Percentiles rank a stretch among this genome's conserved stretches.
Conservation (phyloP, 2,797 vertebrate species). For the Schizopygopsis pylzovi region DNA sequence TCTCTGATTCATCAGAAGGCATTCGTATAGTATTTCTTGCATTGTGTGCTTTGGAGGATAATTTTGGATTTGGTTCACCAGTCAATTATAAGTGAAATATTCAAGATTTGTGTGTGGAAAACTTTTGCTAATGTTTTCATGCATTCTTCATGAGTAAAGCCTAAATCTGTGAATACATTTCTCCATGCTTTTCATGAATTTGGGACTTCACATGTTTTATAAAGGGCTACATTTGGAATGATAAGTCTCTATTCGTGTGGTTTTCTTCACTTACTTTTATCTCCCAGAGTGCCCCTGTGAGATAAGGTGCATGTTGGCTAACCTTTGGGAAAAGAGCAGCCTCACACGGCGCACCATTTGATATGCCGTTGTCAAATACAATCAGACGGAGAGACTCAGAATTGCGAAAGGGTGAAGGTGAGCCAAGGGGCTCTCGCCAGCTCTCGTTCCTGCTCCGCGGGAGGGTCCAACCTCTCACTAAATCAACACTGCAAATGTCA, state of each 20-base stretch:
- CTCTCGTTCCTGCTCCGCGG: slow-evolving; percentile 17
- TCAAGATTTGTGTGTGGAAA: slow-evolving; percentile 26
- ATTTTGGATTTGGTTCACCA: slow-evolving; percentile 27
- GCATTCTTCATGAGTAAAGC: slow-evolving; percentile 7
- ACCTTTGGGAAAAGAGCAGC: slow-evolving; percentile 65
- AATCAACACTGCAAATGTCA: slow-evolving; percentile 54
- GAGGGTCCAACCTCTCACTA: slow-evolving; percentile 31
- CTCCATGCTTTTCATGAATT: not conserved
- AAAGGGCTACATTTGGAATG: slow-evolving; percentile 69
- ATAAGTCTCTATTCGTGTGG: slow-evolving; percentile 60
- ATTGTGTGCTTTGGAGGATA: slow-evolving; percentile 21
- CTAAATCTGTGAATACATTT: not conserved
- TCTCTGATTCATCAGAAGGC: slow-evolving; percentile 10
- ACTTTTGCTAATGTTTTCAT: slow-evolving; percentile 4
- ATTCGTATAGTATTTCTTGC: slow-evolving; percentile 11
- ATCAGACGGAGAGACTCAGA: slow-evolving; percentile 41
- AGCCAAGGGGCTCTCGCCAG: slow-evolving; percentile 35
- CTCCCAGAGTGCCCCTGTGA: slow-evolving; percentile 54
- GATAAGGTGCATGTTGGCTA: slow-evolving; percentile 63
- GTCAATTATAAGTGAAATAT: slow-evolving; percentile 31
- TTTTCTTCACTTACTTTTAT: slow-evolving; percentile 36
- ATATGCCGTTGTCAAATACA: slow-evolving; percentile 56
- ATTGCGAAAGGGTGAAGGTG: slow-evolving; percentile 45
- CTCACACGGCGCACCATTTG: slow-evolving; percentile 57
- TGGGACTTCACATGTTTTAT: slow-evolving; percentile 24